These are phyloP conservation scores for Eospalax fontanierii DNA, from an alignment of 2,797 vertebrate species.

Conservation along the genomic window DNA sequence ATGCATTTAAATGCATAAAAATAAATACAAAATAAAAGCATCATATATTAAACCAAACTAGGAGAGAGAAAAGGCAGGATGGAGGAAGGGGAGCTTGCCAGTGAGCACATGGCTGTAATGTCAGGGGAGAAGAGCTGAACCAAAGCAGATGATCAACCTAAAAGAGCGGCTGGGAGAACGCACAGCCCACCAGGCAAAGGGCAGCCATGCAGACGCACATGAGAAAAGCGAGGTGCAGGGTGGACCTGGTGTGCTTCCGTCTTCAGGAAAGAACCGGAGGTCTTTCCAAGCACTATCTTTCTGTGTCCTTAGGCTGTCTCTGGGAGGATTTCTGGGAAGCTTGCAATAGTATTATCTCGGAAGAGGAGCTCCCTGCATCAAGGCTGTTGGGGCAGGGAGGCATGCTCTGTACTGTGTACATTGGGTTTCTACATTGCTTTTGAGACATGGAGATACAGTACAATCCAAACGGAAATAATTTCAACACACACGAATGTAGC, in stretches of 20 bases:
- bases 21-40: background rate
- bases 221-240: background rate
- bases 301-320: background rate
- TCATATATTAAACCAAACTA: background rate
- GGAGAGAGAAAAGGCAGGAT: background rate
- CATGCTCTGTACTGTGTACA: background rate
- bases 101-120: background rate
- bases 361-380: fast-evolving
- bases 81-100: too few species aligned
- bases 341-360: background rate
- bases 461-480: background rate
- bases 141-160: background rate
- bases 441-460: background rate
- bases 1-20: background rate
- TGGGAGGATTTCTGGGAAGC: background rate
- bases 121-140: background rate
- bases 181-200: too few species aligned
- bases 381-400: background rate
- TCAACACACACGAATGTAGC: too few species aligned
- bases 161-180: too few species aligned
- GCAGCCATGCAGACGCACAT: fast-evolving
- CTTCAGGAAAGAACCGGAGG: background rate
- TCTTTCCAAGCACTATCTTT: too few species aligned
- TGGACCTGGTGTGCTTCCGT: fast-evolving
- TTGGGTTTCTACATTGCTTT: too few species aligned